Evolutionary conservation across 2,888 invertebrate genomes (phyloP).

Genomic region (Strigamia maritima): DNA sequence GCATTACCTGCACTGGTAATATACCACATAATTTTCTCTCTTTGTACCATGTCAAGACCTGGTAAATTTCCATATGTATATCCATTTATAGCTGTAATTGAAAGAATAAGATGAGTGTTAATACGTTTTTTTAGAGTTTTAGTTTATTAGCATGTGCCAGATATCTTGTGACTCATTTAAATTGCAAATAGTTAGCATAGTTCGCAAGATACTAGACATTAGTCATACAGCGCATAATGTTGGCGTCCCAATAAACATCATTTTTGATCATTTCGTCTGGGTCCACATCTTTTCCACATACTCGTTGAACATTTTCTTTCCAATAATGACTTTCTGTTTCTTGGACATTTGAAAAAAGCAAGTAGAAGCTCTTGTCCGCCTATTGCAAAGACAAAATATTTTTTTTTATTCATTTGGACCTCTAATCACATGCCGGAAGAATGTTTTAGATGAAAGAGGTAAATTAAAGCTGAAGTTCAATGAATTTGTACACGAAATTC

Average conservation of each 20-base stretch:
- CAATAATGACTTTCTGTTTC: conserved; percentile 11
- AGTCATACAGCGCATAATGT: not conserved
- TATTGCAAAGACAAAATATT: not conserved
- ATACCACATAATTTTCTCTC: conserved; percentile 43
- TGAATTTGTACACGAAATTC: no score
- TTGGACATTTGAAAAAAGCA: not conserved
- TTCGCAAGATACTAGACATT: no score
- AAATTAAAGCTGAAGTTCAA: no score
- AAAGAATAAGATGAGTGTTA: not conserved
- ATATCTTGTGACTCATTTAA: no score
- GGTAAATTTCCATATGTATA: conserved; percentile 42
- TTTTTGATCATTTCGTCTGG: not conserved
- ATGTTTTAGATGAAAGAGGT: not conserved
- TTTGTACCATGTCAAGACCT: conserved; percentile 42
- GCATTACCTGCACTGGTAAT: conserved; percentile 45
- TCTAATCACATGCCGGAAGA: no score
- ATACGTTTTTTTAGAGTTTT: no score
- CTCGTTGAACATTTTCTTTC: not conserved
- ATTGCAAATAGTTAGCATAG: no score
- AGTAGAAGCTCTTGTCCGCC: not conserved
- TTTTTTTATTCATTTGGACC: no score
- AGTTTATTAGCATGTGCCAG: no score
- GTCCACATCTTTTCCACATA: not conserved
- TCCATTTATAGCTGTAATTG: conserved; percentile 40
- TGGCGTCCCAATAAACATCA: not conserved